Conservation (phyloP, 53 echinoderm and acorn worm species). For the Stichopus horrens region DNA sequence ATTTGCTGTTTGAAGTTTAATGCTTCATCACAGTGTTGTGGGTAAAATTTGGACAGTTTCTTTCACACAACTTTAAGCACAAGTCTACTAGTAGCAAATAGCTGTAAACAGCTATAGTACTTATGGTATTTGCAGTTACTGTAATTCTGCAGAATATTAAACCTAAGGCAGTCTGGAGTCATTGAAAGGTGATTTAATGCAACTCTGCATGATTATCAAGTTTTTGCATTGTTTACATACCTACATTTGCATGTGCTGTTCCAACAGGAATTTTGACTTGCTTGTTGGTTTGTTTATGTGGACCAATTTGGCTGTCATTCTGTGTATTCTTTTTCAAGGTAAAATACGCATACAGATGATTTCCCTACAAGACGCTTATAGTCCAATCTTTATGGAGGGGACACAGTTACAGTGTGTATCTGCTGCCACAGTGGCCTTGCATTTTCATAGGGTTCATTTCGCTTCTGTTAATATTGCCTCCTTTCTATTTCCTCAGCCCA, state of each 20-base stretch:
- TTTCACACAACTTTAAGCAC: too few species aligned
- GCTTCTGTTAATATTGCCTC: background rate
- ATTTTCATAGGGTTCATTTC: background rate
- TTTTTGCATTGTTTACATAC: background rate
- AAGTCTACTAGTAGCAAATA: too few species aligned
- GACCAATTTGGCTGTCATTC: background rate
- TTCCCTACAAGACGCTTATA: too few species aligned
- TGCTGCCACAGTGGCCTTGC: background rate
- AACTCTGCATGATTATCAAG: background rate
- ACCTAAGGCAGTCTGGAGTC: background rate
- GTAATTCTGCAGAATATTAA: too few species aligned
- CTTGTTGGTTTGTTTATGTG: background rate
- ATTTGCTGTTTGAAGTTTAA: too few species aligned
- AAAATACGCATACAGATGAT: background rate
- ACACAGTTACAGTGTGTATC: too few species aligned
- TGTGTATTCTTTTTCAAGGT: background rate
- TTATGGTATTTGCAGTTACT: too few species aligned
- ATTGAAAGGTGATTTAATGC: background rate
- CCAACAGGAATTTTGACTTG: background rate
- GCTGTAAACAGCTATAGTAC: too few species aligned
- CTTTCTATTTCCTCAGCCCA: slow-evolving; percentile 59
- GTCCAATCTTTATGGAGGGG: too few species aligned
- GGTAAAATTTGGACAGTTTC: too few species aligned
- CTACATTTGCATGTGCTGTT: background rate
- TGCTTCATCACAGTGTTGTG: too few species aligned